A percentile compares a stretch with the other conserved stretches of the same genome.
These are phyloP conservation scores for Zaprionus africanus DNA, from an alignment of 1,140 invertebrate genomes.

Conservation along the genomic window DNA sequence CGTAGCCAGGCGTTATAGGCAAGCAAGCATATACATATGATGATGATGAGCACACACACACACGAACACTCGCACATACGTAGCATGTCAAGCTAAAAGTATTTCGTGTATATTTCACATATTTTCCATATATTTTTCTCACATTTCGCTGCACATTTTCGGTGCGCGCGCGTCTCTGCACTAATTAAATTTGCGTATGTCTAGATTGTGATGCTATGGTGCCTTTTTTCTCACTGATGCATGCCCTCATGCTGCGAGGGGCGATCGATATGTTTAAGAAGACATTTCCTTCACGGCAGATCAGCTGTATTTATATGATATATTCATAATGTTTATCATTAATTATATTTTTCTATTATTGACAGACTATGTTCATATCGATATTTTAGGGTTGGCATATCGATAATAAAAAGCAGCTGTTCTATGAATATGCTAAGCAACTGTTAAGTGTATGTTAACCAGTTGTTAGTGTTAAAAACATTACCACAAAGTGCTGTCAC, in stretches of 20 bases:
- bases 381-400: too few species aligned
- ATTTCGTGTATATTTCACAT: slow-evolving; percentile 20
- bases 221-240: slow-evolving; percentile 46
- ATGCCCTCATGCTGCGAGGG: slow-evolving; percentile 29
- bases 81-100: slow-evolving; percentile 5
- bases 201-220: slow-evolving; percentile 14
- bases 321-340: too few species aligned
- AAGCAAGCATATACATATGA: slow-evolving; percentile 17
- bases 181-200: slow-evolving; percentile 56
- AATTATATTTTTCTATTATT: too few species aligned
- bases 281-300: too few species aligned
- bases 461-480: too few species aligned
- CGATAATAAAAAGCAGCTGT: too few species aligned
- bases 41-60: slow-evolving; percentile 5
- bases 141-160: slow-evolving; percentile 42
- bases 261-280: background rate
- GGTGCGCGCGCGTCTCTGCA: slow-evolving; percentile 32
- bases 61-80: background rate
- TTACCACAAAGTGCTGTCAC: too few species aligned
- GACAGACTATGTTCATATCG: too few species aligned
- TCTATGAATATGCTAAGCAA: too few species aligned
- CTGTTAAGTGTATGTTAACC: too few species aligned
- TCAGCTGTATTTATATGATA: too few species aligned
- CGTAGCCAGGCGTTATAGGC: slow-evolving; percentile 33
- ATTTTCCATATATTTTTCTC: slow-evolving; percentile 20